Evolutionary conservation across 1,140 invertebrate genomes (phyloP).

Genomic region (fruit fly (Drosophila melanogaster)): Release_6_plus_ISO1_MT NC_004354.4:16454501-16455000

Average conservation of each 20-base stretch:
- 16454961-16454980: conserved; percentile 47
- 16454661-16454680: conserved; percentile 18
- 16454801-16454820: conserved; percentile 36
- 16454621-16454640: conserved; percentile 10
- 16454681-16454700: conserved; percentile 23
- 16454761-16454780: conserved; percentile 36
- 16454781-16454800: conserved; percentile 31
- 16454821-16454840: conserved; percentile 43
- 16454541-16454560: conserved; percentile 45
- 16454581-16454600: conserved; percentile 19
- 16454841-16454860: conserved; percentile 50
- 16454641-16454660: conserved; percentile 40
- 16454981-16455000: neutral
- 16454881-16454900: conserved; percentile 62
- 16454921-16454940: conserved; percentile 57
- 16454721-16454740: conserved; percentile 37
- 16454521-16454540: conserved; percentile 50
- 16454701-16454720: conserved; percentile 32
- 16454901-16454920: conserved; percentile 64
- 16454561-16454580: conserved; percentile 27
- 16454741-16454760: conserved; percentile 41
- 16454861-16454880: conserved; percentile 45
- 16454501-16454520: conserved; percentile 43
- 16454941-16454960: conserved; percentile 67
- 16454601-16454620: conserved; percentile 34